Percentiles rank a stretch among this genome's conserved stretches.
These are phyloP conservation scores for Catotricha subobsoleta DNA, from an alignment of 2,888 invertebrate species.

Conservation along the genomic window DNA sequence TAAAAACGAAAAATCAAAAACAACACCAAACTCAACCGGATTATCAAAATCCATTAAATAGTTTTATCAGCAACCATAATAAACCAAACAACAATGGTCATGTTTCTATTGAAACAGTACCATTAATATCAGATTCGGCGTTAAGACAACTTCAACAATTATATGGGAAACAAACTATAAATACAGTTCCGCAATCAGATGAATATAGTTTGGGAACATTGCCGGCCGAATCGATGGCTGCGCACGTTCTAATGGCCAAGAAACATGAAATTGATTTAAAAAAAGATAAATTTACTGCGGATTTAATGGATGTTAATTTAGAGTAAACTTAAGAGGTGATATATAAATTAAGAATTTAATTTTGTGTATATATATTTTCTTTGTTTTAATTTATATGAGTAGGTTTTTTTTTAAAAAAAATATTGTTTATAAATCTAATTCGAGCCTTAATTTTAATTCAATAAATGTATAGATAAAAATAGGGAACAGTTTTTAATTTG, in stretches of 20 bases:
- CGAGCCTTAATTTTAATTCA: too few relatives aligned
- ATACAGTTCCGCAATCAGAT: neutral
- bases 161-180: constrained; percentile 14
- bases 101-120: constrained; percentile 23
- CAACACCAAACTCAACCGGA: neutral
- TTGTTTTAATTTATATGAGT: too few relatives aligned
- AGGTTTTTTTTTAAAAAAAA: too few relatives aligned
- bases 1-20: constrained; percentile 12
- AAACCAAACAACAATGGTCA: too few relatives aligned
- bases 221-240: constrained; percentile 1
- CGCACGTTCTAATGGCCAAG: constrained; percentile 16
- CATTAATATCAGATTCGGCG: constrained; percentile 27
- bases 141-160: constrained; percentile 25
- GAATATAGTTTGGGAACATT: neutral
- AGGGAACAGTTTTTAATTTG: too few relatives aligned
- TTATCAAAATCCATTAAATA: neutral
- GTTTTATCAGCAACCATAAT: constrained; percentile 24
- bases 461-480: too few relatives aligned
- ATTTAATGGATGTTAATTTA: constrained; percentile 34
- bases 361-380: too few relatives aligned
- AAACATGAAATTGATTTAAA: constrained; percentile 18
- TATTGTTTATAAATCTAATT: too few relatives aligned
- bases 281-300: constrained; percentile 36
- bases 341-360: too few relatives aligned
- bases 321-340: neutral